These are phyloP conservation scores for Amaurobius ferox DNA, from an alignment of 2,888 invertebrate genomes.

Conservation along the genomic window DNA sequence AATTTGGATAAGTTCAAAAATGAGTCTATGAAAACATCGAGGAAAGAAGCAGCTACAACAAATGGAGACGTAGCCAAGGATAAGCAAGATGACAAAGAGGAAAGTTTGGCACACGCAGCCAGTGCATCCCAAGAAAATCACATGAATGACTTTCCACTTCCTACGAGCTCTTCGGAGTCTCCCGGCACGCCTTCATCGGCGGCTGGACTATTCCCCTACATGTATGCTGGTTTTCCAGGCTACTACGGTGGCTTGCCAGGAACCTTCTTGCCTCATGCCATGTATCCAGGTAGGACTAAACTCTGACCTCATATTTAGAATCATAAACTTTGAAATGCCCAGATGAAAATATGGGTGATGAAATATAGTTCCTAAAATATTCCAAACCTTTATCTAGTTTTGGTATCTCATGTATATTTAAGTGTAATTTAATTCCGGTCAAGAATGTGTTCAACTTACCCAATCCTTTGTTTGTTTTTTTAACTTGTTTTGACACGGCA, in stretches of 20 bases:
- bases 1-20: conserved; percentile 22
- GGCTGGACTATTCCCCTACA: conserved; percentile 77
- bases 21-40: conserved; percentile 1
- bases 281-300: conserved; percentile 77
- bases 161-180: conserved; percentile 26
- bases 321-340: no score
- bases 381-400: not conserved
- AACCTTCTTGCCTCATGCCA: conserved; percentile 81
- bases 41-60: conserved; percentile 32
- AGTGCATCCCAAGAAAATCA: conserved; percentile 76
- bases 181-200: conserved; percentile 32
- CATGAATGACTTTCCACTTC: conserved; percentile 34
- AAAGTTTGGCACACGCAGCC: not conserved
- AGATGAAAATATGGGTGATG: not conserved
- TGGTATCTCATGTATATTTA: not conserved
- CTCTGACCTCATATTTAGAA: conserved; percentile 59
- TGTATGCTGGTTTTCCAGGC: conserved; percentile 78
- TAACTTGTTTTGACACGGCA: not conserved
- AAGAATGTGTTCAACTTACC: not conserved
- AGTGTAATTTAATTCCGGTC: conserved; percentile 2
- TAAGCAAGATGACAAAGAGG: conserved; percentile 50
- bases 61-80: conserved; percentile 34
- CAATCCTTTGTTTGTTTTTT: not conserved
- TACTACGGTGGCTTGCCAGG: conserved; percentile 75
- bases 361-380: conserved; percentile 3